Base-by-base conservation (phyloP, 1,140 invertebrate species). In the Diorhabda sublineata region DNA sequence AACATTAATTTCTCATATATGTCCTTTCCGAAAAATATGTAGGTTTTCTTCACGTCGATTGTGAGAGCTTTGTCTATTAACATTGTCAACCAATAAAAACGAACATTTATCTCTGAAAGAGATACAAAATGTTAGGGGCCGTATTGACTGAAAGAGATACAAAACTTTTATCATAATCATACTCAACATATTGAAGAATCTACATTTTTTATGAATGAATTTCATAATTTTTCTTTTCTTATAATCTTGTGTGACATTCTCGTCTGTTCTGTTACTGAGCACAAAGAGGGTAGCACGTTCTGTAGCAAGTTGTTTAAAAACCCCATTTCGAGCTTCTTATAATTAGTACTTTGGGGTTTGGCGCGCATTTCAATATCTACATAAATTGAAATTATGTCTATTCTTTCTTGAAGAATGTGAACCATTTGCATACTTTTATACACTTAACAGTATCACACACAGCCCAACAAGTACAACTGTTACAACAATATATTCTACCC, bases 321-420 rank as follows among this genome's bases (percentile, higher is more conserved):
- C 2, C 41, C 11, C 58, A 59, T 8, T 59, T 59, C 11, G 11
- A 59, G 58, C 58, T 59, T 59, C 58, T 11, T 59, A 26, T 11
- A 59, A 8, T 59, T 11, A 11, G 58, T 59, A 59, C 58, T 59
- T 11, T 5, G 5, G 5, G 58, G 58, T 8, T 59, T 8, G 5
- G 5, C 11, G 4, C 5, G 41, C 58, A 5, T 59, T 59, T 5
- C 5, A 5, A 8, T 42, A 11, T 59, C 2, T 5, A 5, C 58
- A 59, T 11, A 59, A 59, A 59, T 59, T 8, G 11, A n/a, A 59
- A 59, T 59, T 8, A 59, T 59, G 5, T 59, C 58, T 8, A 59
- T 59, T 59, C 58, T 59, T n/a, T 59, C 58, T 59, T 59, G 2
- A n/a, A 59, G 58, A 59, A 8, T 8, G 58, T 59, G 45, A 52